Base-by-base conservation (phyloP, 2,113 vertebrate species). In the Rhea americana region DNA sequence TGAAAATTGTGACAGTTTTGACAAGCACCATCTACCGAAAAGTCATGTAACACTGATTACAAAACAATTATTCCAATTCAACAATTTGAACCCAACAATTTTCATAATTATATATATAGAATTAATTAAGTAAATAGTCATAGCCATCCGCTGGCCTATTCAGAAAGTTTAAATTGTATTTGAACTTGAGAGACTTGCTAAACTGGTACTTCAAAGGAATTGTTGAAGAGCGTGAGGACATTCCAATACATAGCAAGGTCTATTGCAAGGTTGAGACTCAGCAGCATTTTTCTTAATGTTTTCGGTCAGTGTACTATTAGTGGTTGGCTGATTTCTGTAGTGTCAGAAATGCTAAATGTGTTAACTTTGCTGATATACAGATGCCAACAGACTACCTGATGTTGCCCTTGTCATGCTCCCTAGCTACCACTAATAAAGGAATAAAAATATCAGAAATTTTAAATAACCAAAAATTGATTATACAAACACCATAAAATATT, bases 231-330 rank as follows among this genome's bases (percentile, higher is more conserved):
- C 28, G 8, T 4, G 1, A 78, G 26, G 74, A 53, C 22, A 8
- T 71, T 26, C 16, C 25, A 53, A 7, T 35, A 39, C 7, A 74
- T 15, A 35, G 9, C 5, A 71, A 77, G 8, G 2, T 62, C 24
- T 73, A 2, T 43, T 66, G 7, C 0, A 0, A 78, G 13, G 7
- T 62, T 67, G 71, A 62, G 48, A 91, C 74, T 30, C 5, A 1
- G 7, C 66, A 39, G 22, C 0, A 0, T 24, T 4, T 59, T 89
- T 75, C 25, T 63, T 82, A 7, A 8, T 77, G 14, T 35, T 71
- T 80, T 92, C 22, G 84, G 5, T 59, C 14, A n/a, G 18, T 58
- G 5, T 25, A 39, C 5, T 67, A 17, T 47, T 47, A 66, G 12
- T 48, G 11, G 32, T 41, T 61, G 14, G 12, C 67, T 71, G 7